These are phyloP conservation scores for Gandaritis pyraliata DNA, from an alignment of 2,888 invertebrate genomes.

Conservation along the genomic window DNA sequence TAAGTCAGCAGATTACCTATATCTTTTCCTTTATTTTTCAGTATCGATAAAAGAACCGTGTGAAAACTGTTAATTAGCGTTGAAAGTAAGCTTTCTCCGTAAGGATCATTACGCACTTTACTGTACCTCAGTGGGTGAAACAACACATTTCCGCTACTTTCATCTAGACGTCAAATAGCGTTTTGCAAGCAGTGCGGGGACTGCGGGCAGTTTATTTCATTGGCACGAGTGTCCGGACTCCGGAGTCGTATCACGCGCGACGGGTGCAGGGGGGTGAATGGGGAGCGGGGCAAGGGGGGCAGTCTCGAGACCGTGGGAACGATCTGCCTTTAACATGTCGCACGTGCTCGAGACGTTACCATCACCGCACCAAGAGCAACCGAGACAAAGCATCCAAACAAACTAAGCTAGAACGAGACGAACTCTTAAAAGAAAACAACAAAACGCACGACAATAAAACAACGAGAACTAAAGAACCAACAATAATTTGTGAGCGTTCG, in stretches of 20 bases:
- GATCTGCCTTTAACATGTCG: slow-evolving; percentile 83
- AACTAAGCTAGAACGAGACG: slow-evolving; percentile 19
- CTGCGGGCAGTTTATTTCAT: slow-evolving; percentile 77
- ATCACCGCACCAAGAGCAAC: slow-evolving; percentile 59
- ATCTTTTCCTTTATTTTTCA: no score
- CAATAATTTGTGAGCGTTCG: slow-evolving; percentile 81
- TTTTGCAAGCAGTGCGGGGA: slow-evolving; percentile 72
- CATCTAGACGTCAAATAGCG: slow-evolving; percentile 66
- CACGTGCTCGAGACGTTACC: slow-evolving; percentile 76
- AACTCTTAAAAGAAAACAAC: slow-evolving; percentile 51
- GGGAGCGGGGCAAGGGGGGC: slow-evolving; percentile 44
- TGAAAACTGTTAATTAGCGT: no score
- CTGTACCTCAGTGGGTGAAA: slow-evolving; percentile 44
- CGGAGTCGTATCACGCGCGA: slow-evolving; percentile 71
- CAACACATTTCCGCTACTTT: slow-evolving; percentile 70
- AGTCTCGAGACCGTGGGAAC: slow-evolving; percentile 80
- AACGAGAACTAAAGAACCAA: slow-evolving; percentile 62
- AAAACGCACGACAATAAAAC: slow-evolving; percentile 65
- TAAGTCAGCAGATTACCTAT: no score
- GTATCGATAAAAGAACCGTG: no score
- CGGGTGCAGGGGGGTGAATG: slow-evolving; percentile 51
- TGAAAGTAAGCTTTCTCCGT: slow-evolving; percentile 1
- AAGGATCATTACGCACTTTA: slow-evolving; percentile 15
- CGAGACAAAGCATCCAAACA: slow-evolving; percentile 52
- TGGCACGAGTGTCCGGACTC: slow-evolving; percentile 72